A percentile compares a stretch with the other conserved stretches of the same genome.
These are phyloP conservation scores for Thera obeliscata DNA, from an alignment of 2,888 invertebrate genomes.

Conservation along the genomic window DNA sequence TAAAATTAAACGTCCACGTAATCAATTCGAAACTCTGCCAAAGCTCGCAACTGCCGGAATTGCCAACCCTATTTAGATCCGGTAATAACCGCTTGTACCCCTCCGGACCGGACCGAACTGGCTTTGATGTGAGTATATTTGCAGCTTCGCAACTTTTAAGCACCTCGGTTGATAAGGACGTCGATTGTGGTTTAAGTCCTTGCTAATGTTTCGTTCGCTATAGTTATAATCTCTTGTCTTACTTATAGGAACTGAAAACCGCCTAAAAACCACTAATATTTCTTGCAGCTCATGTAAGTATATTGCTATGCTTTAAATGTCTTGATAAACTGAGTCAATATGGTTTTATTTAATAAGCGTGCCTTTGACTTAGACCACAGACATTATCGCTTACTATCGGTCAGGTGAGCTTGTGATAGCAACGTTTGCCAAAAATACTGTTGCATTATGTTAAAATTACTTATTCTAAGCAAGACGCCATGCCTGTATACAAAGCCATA, in stretches of 20 bases:
- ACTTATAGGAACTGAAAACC: neutral
- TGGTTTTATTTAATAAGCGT: no score
- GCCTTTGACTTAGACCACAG: no score
- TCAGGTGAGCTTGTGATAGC: no score
- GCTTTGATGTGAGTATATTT: slow-evolving; percentile 58
- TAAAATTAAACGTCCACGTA: neutral
- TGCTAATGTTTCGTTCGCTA: slow-evolving; percentile 8
- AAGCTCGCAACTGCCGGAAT: slow-evolving; percentile 7
- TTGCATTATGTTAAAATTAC: no score
- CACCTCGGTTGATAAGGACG: slow-evolving; percentile 38
- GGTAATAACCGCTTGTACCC: slow-evolving; percentile 49
- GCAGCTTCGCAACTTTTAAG: slow-evolving; percentile 50
- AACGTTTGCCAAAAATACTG: no score
- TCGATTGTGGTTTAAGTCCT: slow-evolving; percentile 29
- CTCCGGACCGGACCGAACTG: slow-evolving; percentile 47
- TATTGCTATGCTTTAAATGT: no score
- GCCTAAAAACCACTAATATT: neutral
- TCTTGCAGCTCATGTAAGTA: no score
- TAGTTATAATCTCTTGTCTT: slow-evolving; percentile 3
- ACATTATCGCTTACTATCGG: no score
- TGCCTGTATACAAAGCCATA: no score
- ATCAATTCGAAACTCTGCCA: neutral
- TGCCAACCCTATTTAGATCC: slow-evolving; percentile 42
- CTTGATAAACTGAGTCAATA: no score
- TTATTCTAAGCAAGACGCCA: no score